Percentiles rank a stretch among this genome's conserved stretches.
These are phyloP conservation scores for Sebastes schlegelii DNA, from an alignment of 2,113 vertebrate genomes.

Conservation along the genomic window DNA sequence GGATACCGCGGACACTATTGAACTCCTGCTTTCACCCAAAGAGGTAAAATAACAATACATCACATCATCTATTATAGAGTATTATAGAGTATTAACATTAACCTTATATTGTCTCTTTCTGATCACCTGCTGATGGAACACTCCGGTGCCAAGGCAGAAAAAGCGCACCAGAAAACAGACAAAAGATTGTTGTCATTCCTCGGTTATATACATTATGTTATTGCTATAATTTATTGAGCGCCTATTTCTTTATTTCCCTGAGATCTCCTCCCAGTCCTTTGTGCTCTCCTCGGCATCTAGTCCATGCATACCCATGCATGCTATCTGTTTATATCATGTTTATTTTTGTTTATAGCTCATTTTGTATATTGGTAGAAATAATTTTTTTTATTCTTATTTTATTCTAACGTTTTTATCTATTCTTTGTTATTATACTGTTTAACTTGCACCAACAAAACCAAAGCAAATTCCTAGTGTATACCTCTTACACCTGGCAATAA, in stretches of 20 bases:
- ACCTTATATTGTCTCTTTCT: background rate
- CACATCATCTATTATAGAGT: too few relatives aligned
- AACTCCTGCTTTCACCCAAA: slow-evolving; percentile 82
- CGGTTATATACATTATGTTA: background rate
- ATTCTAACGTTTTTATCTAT: too few relatives aligned
- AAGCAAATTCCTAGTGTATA: too few relatives aligned
- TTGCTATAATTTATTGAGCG: background rate
- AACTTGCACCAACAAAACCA: too few relatives aligned
- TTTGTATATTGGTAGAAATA: too few relatives aligned
- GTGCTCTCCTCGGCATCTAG: background rate
- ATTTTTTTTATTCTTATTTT: too few relatives aligned
- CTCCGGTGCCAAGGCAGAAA: background rate
- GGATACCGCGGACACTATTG: slow-evolving; percentile 69
- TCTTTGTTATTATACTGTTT: too few relatives aligned
- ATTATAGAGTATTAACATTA: background rate
- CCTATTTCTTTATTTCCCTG: background rate
- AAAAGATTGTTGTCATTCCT: background rate
- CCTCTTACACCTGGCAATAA: too few relatives aligned
- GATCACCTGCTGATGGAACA: slow-evolving; percentile 35
- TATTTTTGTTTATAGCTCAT: too few relatives aligned
- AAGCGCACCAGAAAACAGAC: slow-evolving; percentile 27
- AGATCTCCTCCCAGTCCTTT: background rate
- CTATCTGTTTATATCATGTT: background rate
- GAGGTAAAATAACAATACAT: slow-evolving; percentile 69
- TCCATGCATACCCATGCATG: background rate